Base-by-base conservation (phyloP, 2,113 vertebrate species). In the Craseonycteris thonglongyai region DNA sequence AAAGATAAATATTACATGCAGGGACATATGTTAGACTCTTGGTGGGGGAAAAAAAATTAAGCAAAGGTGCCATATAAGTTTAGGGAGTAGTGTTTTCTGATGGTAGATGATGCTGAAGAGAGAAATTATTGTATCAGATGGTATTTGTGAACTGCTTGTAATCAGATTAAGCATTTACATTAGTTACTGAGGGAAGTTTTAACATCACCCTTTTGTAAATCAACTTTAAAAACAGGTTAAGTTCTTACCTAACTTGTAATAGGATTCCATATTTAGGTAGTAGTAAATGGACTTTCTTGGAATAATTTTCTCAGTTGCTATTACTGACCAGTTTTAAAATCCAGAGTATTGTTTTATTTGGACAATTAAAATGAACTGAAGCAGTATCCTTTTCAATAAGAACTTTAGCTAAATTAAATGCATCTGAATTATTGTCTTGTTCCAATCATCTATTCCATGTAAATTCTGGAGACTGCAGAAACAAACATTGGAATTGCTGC, bases 1-100 rank as follows among this genome's bases (percentile, higher is more conserved):
- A 9, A 78, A 47, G 30, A 87, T 69, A 97, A 96, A 97, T 65
- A 90, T 10, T 93, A 33, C 89, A 19, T 93, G 84, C 49, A 90
- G 68, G 45, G 45, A 26, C 89, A 78, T 84, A 81, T 82, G 66
- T 87, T 84, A 90, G 95, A 63, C 26, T 92, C 14, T 47, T 49
- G 12, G 26, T 82, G 11, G 81, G 95, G 87, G 59, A 69, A 85
- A 81, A 38, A 49, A 49, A 49, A n/a, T n/a, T 49, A 80, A 96
- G 76, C 93, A 87, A 90, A 97, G 56, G 59, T 96, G 88, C 33
- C 66, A 51, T 75, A 2, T 93, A 84, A 75, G 13, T 61, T 80
- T 75, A 65, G 58, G 22, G 33, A 61, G 63, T 7, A 58, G 14
- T 75, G 33, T 90, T 85, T 94, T 38, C 79, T 92, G 33, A 58